Percentiles rank a stretch among this genome's conserved stretches.
phyloP scores from a whole-genome alignment of 2,113 vertebrate species.

The Stomatorhinus ivindoensis region DNA sequence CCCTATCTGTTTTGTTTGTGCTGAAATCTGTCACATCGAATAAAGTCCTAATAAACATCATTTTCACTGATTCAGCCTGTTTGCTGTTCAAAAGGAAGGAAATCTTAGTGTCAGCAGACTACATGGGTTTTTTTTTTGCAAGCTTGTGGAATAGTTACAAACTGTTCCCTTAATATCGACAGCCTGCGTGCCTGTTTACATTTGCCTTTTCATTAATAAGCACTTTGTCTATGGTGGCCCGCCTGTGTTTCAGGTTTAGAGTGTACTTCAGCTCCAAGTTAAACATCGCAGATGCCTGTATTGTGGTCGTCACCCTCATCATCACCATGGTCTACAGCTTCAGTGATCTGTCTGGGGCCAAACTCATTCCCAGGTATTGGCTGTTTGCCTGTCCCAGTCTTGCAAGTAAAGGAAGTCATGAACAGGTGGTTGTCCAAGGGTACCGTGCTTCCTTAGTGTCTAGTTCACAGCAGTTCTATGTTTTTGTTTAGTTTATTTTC shows the following conservation, averaged over 20 bases:
- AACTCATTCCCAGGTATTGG: slow-evolving; percentile 71
- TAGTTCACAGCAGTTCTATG: background rate
- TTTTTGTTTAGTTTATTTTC: too few species aligned
- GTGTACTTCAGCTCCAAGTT: slow-evolving; percentile 74
- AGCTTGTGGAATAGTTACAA: background rate
- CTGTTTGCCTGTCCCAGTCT: background rate
- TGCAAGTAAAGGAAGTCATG: background rate
- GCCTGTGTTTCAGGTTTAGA: slow-evolving; percentile 57
- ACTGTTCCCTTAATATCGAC: background rate
- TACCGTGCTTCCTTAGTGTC: background rate
- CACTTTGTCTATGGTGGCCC: background rate
- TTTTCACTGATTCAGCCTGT: background rate
- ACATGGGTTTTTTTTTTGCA: background rate
- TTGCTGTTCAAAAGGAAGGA: background rate
- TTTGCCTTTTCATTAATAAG: background rate
- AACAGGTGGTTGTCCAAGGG: background rate
- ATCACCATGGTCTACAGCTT: slow-evolving; percentile 68
- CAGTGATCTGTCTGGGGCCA: slow-evolving; percentile 52
- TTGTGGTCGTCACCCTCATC: slow-evolving; percentile 68
- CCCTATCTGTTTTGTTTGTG: background rate
- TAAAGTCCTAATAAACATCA: background rate
- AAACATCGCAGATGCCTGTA: slow-evolving; percentile 71
- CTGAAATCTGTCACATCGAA: background rate
- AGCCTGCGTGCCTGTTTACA: background rate
- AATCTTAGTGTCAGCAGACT: background rate